Base-by-base conservation (phyloP, 2,113 vertebrate species). In the Gobio gobio region DNA sequence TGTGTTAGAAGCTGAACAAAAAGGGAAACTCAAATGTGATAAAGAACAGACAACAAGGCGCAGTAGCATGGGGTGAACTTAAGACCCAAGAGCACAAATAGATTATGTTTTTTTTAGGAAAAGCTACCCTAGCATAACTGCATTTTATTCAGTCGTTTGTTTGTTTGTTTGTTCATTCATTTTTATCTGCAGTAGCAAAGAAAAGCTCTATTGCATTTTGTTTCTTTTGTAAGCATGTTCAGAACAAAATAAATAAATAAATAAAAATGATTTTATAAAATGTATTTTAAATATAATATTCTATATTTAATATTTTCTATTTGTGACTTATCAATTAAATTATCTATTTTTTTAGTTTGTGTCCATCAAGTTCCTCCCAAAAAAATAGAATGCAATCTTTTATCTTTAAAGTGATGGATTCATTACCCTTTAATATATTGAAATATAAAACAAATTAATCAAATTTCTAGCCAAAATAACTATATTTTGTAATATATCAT, bases 51-150 rank as follows among this genome's bases (percentile, higher is more conserved):
- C n/a, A n/a, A 83, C n/a, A n/a, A n/a, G 18, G 29, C 86, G 24
- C 64, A 86, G 87, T 43, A 40, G 68, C 66, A 83, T 66, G 43
- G 43, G 75, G n/a, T 73, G 58, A 85, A 83, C 47, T 40, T 77
- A 54, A 70, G 86, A 83, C 63, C 33, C 9, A 49, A 18, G 45
- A 10, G 45, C 33, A 24, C 16, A 54, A 76, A 73, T 36, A 29
- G 36, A 85, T 79, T 66, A 66, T 54, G 1, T 40, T 7, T 13
- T 20, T 78, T 83, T 61, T 83, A 16, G 29, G n/a, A 36, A 36
- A 36, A 56, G 49, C 14, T 8, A 59, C 54, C 13, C 18, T 13
- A 20, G 49, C 49, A 76, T 0, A 40, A 0, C 29, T 40, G 4
- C 20, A 78, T 6, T 40, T 36, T 22, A 59, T 58, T 58, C 2